phyloP scores from a whole-genome alignment of 2,888 invertebrate species.

The Apamea anceps region DNA sequence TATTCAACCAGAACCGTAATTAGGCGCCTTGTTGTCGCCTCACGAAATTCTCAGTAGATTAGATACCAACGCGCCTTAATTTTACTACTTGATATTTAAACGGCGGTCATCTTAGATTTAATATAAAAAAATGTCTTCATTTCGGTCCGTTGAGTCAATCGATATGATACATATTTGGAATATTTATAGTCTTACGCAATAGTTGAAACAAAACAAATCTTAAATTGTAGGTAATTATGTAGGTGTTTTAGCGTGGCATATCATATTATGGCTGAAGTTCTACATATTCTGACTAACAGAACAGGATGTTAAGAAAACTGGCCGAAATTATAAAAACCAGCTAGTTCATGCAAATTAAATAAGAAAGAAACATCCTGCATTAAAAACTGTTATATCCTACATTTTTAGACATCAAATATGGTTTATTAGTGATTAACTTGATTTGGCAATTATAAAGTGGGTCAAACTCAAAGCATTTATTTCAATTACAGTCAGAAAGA shows the following conservation, averaged over 20 bases:
- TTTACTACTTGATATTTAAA: constrained; percentile 44
- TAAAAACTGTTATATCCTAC: constrained; percentile 14
- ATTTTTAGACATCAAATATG: constrained; percentile 12
- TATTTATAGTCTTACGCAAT: constrained; percentile 54
- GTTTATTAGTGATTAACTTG: not conserved
- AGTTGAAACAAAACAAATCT: constrained; percentile 52
- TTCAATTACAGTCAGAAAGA: not conserved
- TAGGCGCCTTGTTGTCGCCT: constrained; percentile 62
- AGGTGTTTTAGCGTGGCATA: constrained; percentile 22
- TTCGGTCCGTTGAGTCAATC: constrained; percentile 30
- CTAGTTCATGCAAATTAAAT: constrained; percentile 24
- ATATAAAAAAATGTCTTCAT: constrained; percentile 45
- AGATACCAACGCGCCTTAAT: constrained; percentile 50
- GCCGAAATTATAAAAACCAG: not conserved
- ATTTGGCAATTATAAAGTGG: constrained; percentile 7
- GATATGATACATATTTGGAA: constrained; percentile 50
- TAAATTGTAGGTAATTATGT: constrained; percentile 51
- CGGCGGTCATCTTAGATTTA: constrained; percentile 39
- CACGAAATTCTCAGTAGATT: constrained; percentile 58
- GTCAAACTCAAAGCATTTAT: not conserved
- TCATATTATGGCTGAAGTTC: constrained; percentile 20
- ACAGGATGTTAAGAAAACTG: constrained; percentile 28
- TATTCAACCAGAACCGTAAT: constrained; percentile 55
- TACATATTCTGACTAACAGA: constrained; percentile 7
- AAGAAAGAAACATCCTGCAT: constrained; percentile 31